A percentile compares a stretch with the other conserved stretches of the same genome.
Conservation (phyloP, 2,888 invertebrate species). For the Stenichneumon culpator region DNA sequence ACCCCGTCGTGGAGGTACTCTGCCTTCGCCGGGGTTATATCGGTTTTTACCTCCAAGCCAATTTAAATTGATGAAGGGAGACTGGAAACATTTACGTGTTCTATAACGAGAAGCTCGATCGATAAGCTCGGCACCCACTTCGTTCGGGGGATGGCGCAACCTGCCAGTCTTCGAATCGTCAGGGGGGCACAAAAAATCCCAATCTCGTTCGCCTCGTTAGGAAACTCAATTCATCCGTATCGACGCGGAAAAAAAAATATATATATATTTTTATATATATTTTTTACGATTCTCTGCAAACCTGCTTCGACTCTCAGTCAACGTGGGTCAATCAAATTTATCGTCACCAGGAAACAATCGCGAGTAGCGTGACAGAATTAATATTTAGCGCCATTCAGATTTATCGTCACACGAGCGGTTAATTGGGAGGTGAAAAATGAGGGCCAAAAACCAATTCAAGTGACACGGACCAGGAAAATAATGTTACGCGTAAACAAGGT, state of each 20-base stretch:
- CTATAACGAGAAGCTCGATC: slow-evolving; percentile 66
- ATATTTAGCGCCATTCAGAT: not conserved
- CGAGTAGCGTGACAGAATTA: not conserved
- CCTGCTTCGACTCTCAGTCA: not conserved
- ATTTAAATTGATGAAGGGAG: slow-evolving; percentile 68
- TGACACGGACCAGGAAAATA: slow-evolving; percentile 25
- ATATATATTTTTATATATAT: not conserved
- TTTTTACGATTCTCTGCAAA: not conserved
- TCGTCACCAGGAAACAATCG: not conserved
- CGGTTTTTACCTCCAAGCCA: slow-evolving; percentile 67
- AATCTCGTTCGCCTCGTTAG: slow-evolving; percentile 1
- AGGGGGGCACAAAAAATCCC: slow-evolving; percentile 20
- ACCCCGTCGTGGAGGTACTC: slow-evolving; percentile 44
- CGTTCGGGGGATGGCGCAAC: not conserved
- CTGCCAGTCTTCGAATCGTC: slow-evolving; percentile 6
- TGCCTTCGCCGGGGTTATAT: slow-evolving; percentile 55
- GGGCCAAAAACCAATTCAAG: not conserved
- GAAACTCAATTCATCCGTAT: slow-evolving; percentile 22
- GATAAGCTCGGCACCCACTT: slow-evolving; percentile 50
- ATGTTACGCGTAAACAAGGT: slow-evolving; percentile 36
- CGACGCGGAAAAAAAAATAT: not conserved
- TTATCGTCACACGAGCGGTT: not conserved
- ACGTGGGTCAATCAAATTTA: not conserved
- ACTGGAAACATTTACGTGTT: slow-evolving; percentile 63
- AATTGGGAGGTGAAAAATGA: not conserved